These are phyloP conservation scores for Conus betulinus DNA, from an alignment of 1,140 invertebrate species.

Conservation along the genomic window DNA sequence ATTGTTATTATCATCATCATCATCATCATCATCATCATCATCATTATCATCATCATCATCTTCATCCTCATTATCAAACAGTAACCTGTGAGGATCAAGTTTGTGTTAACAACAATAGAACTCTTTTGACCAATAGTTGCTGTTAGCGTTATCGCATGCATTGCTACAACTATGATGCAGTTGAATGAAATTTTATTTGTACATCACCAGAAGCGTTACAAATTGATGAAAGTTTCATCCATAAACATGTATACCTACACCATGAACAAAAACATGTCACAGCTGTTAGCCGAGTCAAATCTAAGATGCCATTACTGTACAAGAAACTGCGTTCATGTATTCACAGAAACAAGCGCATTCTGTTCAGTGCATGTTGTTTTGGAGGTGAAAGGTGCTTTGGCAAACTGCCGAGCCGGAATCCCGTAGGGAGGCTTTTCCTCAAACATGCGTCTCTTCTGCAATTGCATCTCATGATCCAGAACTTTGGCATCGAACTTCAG, in stretches of 20 bases:
- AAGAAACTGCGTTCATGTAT: not conserved
- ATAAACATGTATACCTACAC: no score
- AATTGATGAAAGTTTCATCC: not conserved
- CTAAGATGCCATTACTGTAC: not conserved
- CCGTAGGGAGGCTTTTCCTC: conserved; percentile 61
- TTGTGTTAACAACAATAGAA: no score
- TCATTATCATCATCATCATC: no score
- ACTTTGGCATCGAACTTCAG: conserved; percentile 46
- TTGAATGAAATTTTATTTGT: no score
- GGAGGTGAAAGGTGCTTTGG: not conserved
- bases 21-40: no score
- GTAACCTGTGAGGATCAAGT: no score
- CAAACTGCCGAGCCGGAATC: conserved; percentile 38
- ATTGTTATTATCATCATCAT: no score
- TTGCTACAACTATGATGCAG: no score
- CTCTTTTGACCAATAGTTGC: no score
- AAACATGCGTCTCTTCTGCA: conserved; percentile 65
- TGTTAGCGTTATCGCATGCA: no score
- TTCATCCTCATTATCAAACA: no score
- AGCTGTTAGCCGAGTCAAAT: not conserved
- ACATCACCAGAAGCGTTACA: not conserved
- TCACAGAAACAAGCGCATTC: not conserved
- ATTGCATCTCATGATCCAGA: conserved; percentile 60
- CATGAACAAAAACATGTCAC: not conserved
- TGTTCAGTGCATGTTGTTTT: not conserved